Evolutionary conservation across 2,888 invertebrate genomes (phyloP).

Genomic region (Hermaeophaga mercurialis): DNA sequence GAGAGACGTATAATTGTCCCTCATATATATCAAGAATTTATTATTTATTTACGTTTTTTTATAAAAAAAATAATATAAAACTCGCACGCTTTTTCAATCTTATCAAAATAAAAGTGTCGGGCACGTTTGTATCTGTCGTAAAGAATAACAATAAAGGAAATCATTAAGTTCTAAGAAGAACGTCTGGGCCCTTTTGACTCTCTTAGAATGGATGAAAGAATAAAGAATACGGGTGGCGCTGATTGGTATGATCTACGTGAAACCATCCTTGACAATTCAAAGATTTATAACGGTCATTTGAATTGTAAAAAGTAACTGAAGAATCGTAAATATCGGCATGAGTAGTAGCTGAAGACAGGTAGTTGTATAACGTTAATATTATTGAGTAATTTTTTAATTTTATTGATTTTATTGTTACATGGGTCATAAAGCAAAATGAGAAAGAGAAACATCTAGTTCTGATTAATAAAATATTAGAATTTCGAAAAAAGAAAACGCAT

Average conservation of each 20-base stretch:
- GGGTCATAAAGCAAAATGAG: no score
- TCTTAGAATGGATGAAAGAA: slow-evolving; percentile 20
- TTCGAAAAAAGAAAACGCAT: no score
- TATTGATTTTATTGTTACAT: no score
- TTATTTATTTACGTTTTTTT: neutral
- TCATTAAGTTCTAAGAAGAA: slow-evolving; percentile 40
- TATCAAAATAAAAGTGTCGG: slow-evolving; percentile 28
- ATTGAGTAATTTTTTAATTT: no score
- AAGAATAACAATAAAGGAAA: slow-evolving; percentile 35
- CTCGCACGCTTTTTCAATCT: slow-evolving; percentile 14
- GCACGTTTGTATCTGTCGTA: slow-evolving; percentile 34
- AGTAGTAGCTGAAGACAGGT: neutral
- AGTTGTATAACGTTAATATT: no score
- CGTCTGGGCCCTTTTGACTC: slow-evolving; percentile 27
- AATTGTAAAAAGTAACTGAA: slow-evolving; percentile 31
- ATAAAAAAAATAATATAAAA: slow-evolving; percentile 6
- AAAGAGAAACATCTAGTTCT: no score
- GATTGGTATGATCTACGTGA: slow-evolving; percentile 41
- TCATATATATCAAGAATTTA: neutral
- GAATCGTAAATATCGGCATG: slow-evolving; percentile 28
- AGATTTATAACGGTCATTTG: slow-evolving; percentile 34
- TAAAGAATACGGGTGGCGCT: slow-evolving; percentile 40
- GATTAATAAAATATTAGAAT: no score
- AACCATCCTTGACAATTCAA: slow-evolving; percentile 31
- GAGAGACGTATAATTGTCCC: neutral